Base-by-base conservation (phyloP, 2,113 vertebrate species). In the Centropus bengalensis region DNA sequence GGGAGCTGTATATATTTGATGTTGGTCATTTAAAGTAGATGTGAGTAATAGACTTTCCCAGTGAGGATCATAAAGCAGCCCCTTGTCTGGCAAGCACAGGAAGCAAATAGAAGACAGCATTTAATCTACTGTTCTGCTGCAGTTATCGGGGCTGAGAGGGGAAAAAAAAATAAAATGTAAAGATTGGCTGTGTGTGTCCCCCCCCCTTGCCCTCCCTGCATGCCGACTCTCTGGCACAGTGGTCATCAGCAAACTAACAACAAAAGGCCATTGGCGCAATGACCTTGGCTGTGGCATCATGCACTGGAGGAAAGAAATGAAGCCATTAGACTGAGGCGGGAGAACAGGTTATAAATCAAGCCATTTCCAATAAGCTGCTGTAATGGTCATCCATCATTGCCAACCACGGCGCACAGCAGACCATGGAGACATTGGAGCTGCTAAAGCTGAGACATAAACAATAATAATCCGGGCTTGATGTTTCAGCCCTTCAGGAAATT, bases 201-300 rank as follows among this genome's bases (percentile, higher is more conserved):
- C 55, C 36, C 42, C 9, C 59, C 40, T 45, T 24, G 8, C 54
- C 84, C 86, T 93, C 87, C 90, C 96, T 55, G 17, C 76, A 21
- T 17, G 82, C 96, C 55, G 96, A 82, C 96, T 98, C 96, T 94
- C 92, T 63, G 97, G 97, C 97, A 97, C 97, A 97, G 97, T 98
- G 99, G 99, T 99, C 99, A 99, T 99, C 99, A 99, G 98, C 98
- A 94, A 98, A 97, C 98, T 96, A 98, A 98, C 99, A 99, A 99
- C 99, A 99, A 99, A 99, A 99, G 98, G 98, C 98, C 98, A 98
- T 98, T 98, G 98, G 98, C 96, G 97, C 98, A 98, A 98, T 99
- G 99, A 99, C 99, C 99, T 99, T 99, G 99, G 99, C 99, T 99
- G 98, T 99, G 99, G 99, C 99, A 99, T 99, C 99, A 99, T 98